Evolutionary conservation across 2,797 vertebrate species (phyloP).

Genomic region (Remorina albescens): DNA sequence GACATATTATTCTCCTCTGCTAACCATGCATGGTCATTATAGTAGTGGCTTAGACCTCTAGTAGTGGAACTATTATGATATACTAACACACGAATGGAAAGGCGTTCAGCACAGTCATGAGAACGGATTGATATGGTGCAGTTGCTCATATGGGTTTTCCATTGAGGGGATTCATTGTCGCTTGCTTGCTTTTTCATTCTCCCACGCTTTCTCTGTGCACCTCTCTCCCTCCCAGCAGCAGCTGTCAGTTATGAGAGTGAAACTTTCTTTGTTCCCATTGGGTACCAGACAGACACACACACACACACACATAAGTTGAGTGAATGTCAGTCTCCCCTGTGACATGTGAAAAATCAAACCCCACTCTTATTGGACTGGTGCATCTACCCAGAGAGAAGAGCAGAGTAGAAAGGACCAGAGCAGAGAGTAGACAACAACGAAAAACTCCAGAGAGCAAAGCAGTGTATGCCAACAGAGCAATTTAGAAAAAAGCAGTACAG

Average conservation of each 20-base stretch:
- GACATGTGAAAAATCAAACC: constrained; percentile 72
- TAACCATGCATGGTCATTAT: constrained; percentile 60
- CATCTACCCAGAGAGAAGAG: constrained; percentile 62
- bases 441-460: constrained; percentile 47
- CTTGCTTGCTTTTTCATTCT: constrained; percentile 53
- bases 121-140: constrained; percentile 53
- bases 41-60: constrained; percentile 41
- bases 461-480: constrained; percentile 45
- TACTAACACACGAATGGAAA: constrained; percentile 44
- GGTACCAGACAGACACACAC: constrained; percentile 49
- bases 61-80: constrained; percentile 47
- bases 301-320: constrained; percentile 54
- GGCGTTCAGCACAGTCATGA: constrained; percentile 49
- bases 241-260: constrained; percentile 78
- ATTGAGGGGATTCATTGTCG: constrained; percentile 58
- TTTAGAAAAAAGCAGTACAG: constrained; percentile 39
- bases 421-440: constrained; percentile 46
- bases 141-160: constrained; percentile 63
- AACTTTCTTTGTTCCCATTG: constrained; percentile 76
- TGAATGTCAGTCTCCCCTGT: constrained; percentile 71
- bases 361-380: constrained; percentile 60
- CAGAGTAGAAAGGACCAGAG: constrained; percentile 37
- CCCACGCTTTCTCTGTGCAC: constrained; percentile 37
- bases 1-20: constrained; percentile 52
- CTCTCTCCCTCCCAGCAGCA: constrained; percentile 72